Evolutionary conservation across 2,888 invertebrate genomes (phyloP).

Genomic region (Drosophila pseudotakahashii): DNA sequence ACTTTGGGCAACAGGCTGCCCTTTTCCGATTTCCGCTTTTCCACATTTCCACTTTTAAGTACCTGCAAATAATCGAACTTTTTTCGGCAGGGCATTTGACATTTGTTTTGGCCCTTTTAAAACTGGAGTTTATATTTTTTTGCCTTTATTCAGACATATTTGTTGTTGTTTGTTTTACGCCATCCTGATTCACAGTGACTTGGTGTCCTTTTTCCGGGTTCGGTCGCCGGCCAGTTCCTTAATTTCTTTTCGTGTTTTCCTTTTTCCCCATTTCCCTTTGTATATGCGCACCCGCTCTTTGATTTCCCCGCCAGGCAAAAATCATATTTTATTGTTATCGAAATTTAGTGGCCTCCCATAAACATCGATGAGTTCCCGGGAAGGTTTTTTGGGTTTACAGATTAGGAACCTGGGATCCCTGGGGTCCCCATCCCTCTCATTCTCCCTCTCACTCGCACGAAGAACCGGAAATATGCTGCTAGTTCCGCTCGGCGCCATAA

Average conservation of each 20-base stretch:
- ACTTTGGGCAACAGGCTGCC: constrained; percentile 2
- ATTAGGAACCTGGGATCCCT: not conserved
- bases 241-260: constrained; percentile 73
- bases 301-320: constrained; percentile 43
- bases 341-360: constrained; percentile 69
- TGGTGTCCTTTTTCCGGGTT: constrained; percentile 36
- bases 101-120: not conserved
- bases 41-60: not conserved
- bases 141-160: constrained; percentile 2
- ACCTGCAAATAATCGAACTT: not conserved
- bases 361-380: constrained; percentile 52
- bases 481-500: constrained; percentile 23
- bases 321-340: constrained; percentile 79
- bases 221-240: constrained; percentile 60
- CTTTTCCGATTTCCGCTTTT: not conserved
- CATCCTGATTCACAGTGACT: constrained; percentile 35
- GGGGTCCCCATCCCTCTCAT: not conserved
- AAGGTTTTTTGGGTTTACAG: not conserved
- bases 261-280: not conserved
- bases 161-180: constrained; percentile 37
- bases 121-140: constrained; percentile 10
- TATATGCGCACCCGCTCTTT: constrained; percentile 33
- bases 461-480: constrained; percentile 23
- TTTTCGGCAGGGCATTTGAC: constrained; percentile 2
- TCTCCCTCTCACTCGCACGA: not conserved